A percentile compares a stretch with the other conserved stretches of the same genome.
These are phyloP conservation scores for Hirtodrosophila trivittata DNA, from an alignment of 2,888 invertebrate genomes.

Conservation along the genomic window DNA sequence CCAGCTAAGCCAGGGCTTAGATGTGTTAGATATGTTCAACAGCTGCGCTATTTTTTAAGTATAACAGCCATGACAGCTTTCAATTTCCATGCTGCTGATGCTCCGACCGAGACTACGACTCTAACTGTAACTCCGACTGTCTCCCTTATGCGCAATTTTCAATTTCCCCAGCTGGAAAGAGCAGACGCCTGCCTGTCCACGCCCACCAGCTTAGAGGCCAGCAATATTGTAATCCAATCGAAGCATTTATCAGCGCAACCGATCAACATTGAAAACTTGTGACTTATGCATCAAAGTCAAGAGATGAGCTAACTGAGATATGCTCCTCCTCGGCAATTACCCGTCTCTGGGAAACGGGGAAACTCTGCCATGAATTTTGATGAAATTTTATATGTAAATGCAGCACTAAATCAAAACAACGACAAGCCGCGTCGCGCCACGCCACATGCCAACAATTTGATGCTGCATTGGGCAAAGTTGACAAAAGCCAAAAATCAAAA, in stretches of 20 bases:
- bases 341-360: conserved; percentile 3
- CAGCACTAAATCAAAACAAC: conserved; percentile 74
- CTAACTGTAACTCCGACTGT: too few relatives aligned
- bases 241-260: conserved; percentile 73
- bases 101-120: too few relatives aligned
- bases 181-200: conserved; percentile 57
- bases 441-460: conserved; percentile 71
- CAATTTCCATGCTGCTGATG: conserved; percentile 58
- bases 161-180: conserved; percentile 56
- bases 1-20: conserved; percentile 71
- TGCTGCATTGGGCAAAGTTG: conserved; percentile 69
- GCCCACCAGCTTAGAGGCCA: conserved; percentile 65
- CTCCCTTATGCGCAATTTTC: conserved; percentile 58
- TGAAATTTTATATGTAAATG: conserved; percentile 73
- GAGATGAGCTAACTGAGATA: conserved; percentile 60
- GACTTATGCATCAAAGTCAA: conserved; percentile 79
- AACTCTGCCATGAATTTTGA: conserved; percentile 58
- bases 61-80: conserved; percentile 69
- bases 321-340: conserved; percentile 21
- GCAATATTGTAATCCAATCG: conserved; percentile 76
- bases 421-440: conserved; percentile 41
- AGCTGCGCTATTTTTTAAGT: conserved; percentile 68
- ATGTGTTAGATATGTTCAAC: conserved; percentile 78
- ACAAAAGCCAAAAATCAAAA: conserved; percentile 58
- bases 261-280: conserved; percentile 70